Evolutionary conservation across 2,888 invertebrate species (phyloP).

Genomic region (Meiosimyza platycephala): DNA sequence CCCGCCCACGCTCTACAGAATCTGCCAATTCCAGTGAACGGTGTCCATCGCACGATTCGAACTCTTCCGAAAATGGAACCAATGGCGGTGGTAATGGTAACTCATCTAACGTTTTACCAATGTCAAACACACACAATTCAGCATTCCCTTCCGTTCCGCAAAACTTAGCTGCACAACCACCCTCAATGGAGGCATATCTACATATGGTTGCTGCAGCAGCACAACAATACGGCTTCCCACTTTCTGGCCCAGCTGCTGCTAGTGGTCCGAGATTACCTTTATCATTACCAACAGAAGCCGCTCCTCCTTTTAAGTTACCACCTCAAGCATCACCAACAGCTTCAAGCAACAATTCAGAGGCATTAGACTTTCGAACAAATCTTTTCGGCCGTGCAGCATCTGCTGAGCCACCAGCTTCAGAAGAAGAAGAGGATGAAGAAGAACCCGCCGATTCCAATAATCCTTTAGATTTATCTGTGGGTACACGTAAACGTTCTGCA

Average conservation of each 20-base stretch:
- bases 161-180: conserved; percentile 75
- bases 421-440: conserved; percentile 73
- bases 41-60: conserved; percentile 82
- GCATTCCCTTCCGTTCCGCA: conserved; percentile 67
- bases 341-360: conserved; percentile 72
- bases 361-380: conserved; percentile 87
- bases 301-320: conserved; percentile 68
- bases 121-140: conserved; percentile 52
- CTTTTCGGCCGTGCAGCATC: conserved; percentile 70
- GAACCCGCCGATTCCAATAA: conserved; percentile 69
- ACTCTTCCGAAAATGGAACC: conserved; percentile 75
- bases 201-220: conserved; percentile 78
- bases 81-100: conserved; percentile 37
- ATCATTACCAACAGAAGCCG: conserved; percentile 77
- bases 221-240: conserved; percentile 79
- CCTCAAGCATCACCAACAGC: conserved; percentile 67
- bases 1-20: conserved; percentile 64
- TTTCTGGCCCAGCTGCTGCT: conserved; percentile 68
- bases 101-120: conserved; percentile 36
- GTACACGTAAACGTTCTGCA: conserved; percentile 79
- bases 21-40: conserved; percentile 72
- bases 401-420: conserved; percentile 68
- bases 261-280: conserved; percentile 67
- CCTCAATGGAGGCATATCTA: conserved; percentile 86
- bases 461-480: conserved; percentile 85